phyloP scores from a whole-genome alignment of 1,140 invertebrate species.

The Drosophila pectinifera region DNA sequence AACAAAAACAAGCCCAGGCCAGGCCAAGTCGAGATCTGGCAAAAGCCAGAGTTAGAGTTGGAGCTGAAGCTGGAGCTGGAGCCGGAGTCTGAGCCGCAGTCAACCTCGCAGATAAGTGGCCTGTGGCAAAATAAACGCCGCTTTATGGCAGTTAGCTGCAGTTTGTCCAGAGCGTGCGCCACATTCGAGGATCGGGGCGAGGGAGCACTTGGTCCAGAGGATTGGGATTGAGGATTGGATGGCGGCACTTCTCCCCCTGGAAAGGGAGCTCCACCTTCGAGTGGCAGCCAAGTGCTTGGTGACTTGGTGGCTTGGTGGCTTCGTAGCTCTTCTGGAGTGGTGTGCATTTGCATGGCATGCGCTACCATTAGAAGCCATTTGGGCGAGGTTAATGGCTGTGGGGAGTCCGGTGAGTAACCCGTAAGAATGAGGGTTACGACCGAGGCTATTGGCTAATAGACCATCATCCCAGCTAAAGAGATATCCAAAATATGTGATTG shows the following conservation, averaged over 20 bases:
- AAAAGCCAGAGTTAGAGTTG: conserved; percentile 35
- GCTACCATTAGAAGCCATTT: conserved; percentile 81
- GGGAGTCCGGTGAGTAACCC: neutral
- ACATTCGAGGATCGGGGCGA: conserved; percentile 38
- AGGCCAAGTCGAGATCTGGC: conserved; percentile 52
- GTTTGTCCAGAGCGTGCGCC: conserved; percentile 74
- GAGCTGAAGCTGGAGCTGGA: conserved; percentile 22
- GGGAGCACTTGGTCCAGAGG: conserved; percentile 11
- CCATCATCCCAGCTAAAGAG: conserved; percentile 11
- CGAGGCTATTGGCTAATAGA: conserved; percentile 19
- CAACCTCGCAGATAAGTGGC: conserved; percentile 80
- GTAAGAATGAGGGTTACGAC: conserved; percentile 25
- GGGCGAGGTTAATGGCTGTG: conserved; percentile 62
- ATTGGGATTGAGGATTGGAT: conserved; percentile 43
- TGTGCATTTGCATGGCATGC: conserved; percentile 78
- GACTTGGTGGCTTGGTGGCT: conserved; percentile 52
- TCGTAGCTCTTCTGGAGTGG: conserved; percentile 67
- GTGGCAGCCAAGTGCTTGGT: conserved; percentile 63
- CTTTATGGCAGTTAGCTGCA: conserved; percentile 81
- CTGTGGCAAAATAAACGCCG: conserved; percentile 83
- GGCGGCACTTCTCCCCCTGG: conserved; percentile 39
- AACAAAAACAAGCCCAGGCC: conserved; percentile 67
- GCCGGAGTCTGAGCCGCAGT: conserved; percentile 35
- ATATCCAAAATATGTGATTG: conserved; percentile 26
- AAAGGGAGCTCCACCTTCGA: conserved; percentile 62